Evolutionary conservation across 2,113 vertebrate species (phyloP), one percentile per base, ranked within the genome.

Genomic region (Ariopsis seemanni): DNA sequence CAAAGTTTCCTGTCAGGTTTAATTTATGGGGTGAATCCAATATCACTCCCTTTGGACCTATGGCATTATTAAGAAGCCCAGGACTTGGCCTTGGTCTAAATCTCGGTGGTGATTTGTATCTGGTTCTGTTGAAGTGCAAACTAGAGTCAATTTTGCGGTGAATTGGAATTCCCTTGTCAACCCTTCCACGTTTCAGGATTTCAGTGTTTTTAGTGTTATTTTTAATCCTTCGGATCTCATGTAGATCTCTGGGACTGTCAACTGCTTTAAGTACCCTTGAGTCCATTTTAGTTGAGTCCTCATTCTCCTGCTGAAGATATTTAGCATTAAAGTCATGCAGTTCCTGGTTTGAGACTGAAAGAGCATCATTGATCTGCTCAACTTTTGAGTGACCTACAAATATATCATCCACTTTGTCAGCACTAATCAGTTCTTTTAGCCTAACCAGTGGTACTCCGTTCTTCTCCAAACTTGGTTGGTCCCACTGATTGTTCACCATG

Each of bases 1-100:
- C 94, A 2, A 92, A 94, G 85, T 92, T 94, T 53, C 93, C 94
- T 0, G 94, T 95, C 81, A 94, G 91, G 90, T 95, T 96, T 1
- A 95, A 84, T 90, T 95, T 95, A 71, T 91, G 88, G 42, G 88
- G 92, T 0, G 91, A 88, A 10, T 95, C 94, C 11, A 89, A 27
- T 78, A 79, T 81, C 67, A 90, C 84, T 15, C 89, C 91, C 83
- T 93, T 95, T 15, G 88, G 92, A 0, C 92, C 94, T 30, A 93
- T 89, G 0, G 90, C 94, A 5, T 94, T 94, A 14, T 93, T 86
- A 42, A 89, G 91, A 67, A 92, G 60, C 30, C 86, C 90, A 84
- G 89, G 62, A 82, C 93, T 93, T 20, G 92, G 71, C 84, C 92
- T 94, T 65, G 60, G 75, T 87, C 91, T 93, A 84, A 93, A 90